Base-by-base conservation (phyloP, 2,113 vertebrate genomes). In the Urocynchramus pylzowi region DNA sequence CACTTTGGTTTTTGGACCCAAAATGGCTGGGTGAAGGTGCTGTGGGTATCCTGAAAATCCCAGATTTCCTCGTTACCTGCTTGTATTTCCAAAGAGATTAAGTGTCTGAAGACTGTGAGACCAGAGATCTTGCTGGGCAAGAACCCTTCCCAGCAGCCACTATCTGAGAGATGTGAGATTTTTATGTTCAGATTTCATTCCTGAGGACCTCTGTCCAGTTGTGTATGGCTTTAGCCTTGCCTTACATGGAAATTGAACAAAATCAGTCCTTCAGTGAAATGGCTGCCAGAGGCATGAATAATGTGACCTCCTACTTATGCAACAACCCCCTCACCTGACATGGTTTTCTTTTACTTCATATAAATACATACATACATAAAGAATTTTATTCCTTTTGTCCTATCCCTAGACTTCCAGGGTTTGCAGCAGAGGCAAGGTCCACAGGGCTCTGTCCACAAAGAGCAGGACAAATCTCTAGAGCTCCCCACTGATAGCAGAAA, bases 1-100 rank as follows among this genome's bases (percentile, higher is more conserved):
- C 6, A 13, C 39, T 39, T 39, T 30, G 12, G 20, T 19, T n/a
- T 77, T 87, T 74, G 15, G 16, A 90, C 13, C 2, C 35, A 45
- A 78, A 92, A 75, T 47, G 30, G 3, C 42, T 45, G 7, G 4
- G 16, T 3, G 3, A 63, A 49, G 30, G 4, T 50, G 10, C 42
- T 80, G 16, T 2, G 3, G 23, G 22, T 26, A 73, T 39, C 23
- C 49, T 27, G 11, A 71, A 70, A n/a, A 83, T 23, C 8, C 8
- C 1, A 2, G 7, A 11, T 59, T 71, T 86, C 27, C 52, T 30
- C 5, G 0, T 47, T 1, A 1, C 10, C 23, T 59, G 26, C 5
- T 47, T 69, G 17, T 13, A 14, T 65, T 88, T 89, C n/a, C 21
- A 16, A 31, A 45, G 27, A 54, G 15, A 75, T 44, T 49, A 68